Conservation (phyloP, 2,888 invertebrate species). For the Perdita meconis region DNA sequence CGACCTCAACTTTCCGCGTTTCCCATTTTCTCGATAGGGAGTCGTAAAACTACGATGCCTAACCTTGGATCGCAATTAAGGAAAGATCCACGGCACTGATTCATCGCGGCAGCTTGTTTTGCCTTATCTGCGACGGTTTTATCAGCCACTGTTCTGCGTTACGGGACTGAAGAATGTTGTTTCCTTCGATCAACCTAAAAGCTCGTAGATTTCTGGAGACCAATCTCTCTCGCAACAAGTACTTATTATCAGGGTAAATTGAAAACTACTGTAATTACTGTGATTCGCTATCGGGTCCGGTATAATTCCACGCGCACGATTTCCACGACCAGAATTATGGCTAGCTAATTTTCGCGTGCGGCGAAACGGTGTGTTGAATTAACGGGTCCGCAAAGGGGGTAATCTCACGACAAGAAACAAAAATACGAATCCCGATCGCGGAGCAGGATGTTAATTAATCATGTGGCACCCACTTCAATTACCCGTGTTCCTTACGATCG, state of each 20-base stretch:
- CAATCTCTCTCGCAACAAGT: background rate
- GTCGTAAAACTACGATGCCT: conserved; percentile 19
- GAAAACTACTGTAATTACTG: background rate
- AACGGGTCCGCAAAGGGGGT: background rate
- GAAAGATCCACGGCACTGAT: background rate
- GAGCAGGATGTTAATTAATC: conserved; percentile 56
- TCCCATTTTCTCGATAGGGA: conserved; percentile 50
- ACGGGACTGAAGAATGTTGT: background rate
- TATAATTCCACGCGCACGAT: background rate
- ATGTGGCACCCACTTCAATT: conserved; percentile 57
- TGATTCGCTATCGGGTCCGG: no score
- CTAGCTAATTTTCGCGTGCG: background rate
- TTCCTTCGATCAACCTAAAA: background rate
- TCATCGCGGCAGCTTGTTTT: background rate
- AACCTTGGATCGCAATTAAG: conserved; percentile 48
- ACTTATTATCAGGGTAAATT: background rate
- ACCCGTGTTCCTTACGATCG: conserved; percentile 30
- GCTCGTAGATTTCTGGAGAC: background rate
- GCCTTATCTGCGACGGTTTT: conserved; percentile 10
- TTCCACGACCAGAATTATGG: background rate
- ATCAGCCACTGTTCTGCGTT: conserved; percentile 1
- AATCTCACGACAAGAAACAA: background rate
- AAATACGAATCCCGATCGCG: conserved; percentile 37
- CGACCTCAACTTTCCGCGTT: conserved; percentile 49
- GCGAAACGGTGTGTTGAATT: background rate